Conservation (phyloP, 2,888 invertebrate species). For the Nematopogon swammerdamellus region DNA sequence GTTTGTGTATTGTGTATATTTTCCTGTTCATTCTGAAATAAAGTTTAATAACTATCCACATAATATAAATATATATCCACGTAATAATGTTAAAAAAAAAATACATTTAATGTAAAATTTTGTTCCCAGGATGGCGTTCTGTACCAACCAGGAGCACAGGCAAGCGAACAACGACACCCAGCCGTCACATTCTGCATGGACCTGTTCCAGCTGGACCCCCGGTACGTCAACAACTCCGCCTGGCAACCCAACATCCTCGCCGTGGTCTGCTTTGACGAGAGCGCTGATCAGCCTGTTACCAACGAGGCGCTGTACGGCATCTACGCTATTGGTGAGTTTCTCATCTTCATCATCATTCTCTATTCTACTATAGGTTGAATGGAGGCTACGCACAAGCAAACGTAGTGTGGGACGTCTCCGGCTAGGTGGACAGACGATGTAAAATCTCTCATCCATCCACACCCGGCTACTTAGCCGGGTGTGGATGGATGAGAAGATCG, state of each 20-base stretch:
- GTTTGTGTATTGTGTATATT: too few relatives aligned
- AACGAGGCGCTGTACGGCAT: slow-evolving; percentile 26
- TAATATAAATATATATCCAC: too few relatives aligned
- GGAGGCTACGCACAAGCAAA: too few relatives aligned
- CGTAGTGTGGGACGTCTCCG: not conserved
- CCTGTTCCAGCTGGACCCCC: slow-evolving; percentile 20
- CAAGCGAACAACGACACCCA: slow-evolving; percentile 23
- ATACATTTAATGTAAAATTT: too few relatives aligned
- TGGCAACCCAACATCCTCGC: slow-evolving; percentile 23
- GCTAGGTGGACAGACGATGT: slow-evolving; percentile 6
- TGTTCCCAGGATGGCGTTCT: slow-evolving; percentile 33
- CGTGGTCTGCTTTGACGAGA: slow-evolving; percentile 27
- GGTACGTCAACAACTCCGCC: slow-evolving; percentile 9
- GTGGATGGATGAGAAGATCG: too few relatives aligned
- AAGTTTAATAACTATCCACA: too few relatives aligned
- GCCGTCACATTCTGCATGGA: slow-evolving; percentile 31
- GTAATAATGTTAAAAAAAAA: too few relatives aligned
- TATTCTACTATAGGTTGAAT: too few relatives aligned
- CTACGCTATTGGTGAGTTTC: slow-evolving; percentile 38
- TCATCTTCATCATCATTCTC: too few relatives aligned
- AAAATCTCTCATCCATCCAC: too few relatives aligned
- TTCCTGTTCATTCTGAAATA: too few relatives aligned
- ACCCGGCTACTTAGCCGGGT: too few relatives aligned
- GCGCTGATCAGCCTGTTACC: slow-evolving; percentile 12
- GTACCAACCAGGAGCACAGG: slow-evolving; percentile 21